Base-by-base conservation (phyloP, 2,797 vertebrate genomes). In the Sphenodon punctatus region DNA sequence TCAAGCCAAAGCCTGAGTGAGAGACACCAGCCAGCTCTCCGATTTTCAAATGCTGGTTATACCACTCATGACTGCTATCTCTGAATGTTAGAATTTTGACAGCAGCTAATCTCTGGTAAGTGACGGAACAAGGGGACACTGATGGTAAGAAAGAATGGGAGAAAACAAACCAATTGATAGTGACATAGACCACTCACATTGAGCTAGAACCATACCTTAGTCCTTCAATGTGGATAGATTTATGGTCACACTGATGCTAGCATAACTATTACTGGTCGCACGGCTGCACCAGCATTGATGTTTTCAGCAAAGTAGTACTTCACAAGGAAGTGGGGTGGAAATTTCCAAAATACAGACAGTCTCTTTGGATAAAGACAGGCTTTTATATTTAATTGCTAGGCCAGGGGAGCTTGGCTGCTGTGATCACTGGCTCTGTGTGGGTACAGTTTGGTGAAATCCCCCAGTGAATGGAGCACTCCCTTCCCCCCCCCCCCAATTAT, bases 301-400 rank as follows among this genome's bases (percentile, higher is more conserved):
- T 75, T 91, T 92, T 69, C 83, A 91, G 86, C 88, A 89, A 85
- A 92, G 66, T 25, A 91, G 39, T 63, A 87, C 74, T 89, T 86
- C 67, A 75, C 86, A 94, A 95, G 92, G 81, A 94, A 94, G 61
- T 59, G 46, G 80, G 74, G 67, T 94, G 89, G 92, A 95, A 96
- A 94, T 95, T 95, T 95, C 92, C 91, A 94, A 94, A 95, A 91
- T 92, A 88, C 27, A 93, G 85, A 85, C 43, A 2, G 76, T 56
- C 67, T 90, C 32, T 94, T 88, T 92, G 88, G 84, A 81, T 90
- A 92, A 92, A 93, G 80, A 84, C 65, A 88, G 87, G 51, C 72
- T 92, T 95, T 94, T 92, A 84, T 84, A 89, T 70, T 90, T 94
- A 91, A 95, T 88, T 93, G 88, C 76, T 89, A 87, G 82, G 83